Evolutionary conservation across 2,113 vertebrate species (phyloP).

Genomic region (Sander lucioperca): DNA sequence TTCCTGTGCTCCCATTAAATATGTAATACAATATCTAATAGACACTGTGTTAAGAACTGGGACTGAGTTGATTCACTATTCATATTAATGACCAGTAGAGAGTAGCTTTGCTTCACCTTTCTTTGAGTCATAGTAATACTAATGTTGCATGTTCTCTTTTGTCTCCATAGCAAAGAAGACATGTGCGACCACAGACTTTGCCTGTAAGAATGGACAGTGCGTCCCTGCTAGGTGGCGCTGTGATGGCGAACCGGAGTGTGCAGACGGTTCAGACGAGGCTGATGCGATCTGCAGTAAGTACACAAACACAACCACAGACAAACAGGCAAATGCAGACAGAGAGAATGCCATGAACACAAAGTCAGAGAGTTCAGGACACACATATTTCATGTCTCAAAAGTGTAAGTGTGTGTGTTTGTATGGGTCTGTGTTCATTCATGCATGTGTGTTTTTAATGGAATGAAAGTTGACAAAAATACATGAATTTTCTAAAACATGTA

Average conservation of each 20-base stretch:
- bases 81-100: background rate
- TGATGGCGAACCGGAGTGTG: conserved; percentile 94
- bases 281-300: conserved; percentile 94
- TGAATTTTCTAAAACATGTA: background rate
- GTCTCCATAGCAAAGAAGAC: conserved; percentile 91
- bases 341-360: background rate
- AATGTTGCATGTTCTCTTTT: conserved; percentile 15
- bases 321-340: background rate
- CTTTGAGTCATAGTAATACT: background rate
- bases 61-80: background rate
- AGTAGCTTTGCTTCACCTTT: background rate
- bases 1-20: background rate
- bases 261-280: conserved; percentile 93
- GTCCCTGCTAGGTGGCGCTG: conserved; percentile 94
- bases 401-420: background rate
- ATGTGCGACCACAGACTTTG: conserved; percentile 93
- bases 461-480: background rate
- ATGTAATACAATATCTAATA: background rate
- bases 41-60: background rate
- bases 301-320: conserved; percentile 5
- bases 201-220: conserved; percentile 95
- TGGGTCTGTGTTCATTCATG: background rate
- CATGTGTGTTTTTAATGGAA: background rate
- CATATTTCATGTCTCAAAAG: background rate
- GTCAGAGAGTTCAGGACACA: conserved; percentile 7